These are phyloP conservation scores for Gobio occitaniae DNA, from an alignment of 2,797 vertebrate genomes.

Conservation along the genomic window DNA sequence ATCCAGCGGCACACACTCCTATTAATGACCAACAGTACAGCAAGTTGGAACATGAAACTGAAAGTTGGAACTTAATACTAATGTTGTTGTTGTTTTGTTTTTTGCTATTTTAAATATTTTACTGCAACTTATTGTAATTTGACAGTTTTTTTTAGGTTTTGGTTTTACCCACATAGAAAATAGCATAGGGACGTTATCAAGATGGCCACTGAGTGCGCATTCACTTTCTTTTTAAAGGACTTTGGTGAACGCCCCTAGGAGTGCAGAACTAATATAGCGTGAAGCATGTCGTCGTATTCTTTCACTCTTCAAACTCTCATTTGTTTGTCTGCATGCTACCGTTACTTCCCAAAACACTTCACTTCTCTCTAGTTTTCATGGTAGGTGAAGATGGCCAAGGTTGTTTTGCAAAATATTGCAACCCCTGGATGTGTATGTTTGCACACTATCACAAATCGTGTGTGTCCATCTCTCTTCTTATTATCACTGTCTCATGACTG, in stretches of 20 bases:
- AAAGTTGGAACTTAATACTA: not conserved
- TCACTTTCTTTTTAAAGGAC: slow-evolving; percentile 8
- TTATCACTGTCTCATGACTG: slow-evolving; percentile 59
- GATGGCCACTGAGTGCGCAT: slow-evolving; percentile 21
- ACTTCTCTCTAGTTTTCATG: not conserved
- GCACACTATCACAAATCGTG: slow-evolving; percentile 40
- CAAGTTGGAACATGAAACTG: not conserved
- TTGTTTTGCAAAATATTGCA: slow-evolving; percentile 6
- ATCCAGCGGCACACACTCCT: not conserved
- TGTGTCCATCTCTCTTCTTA: slow-evolving; percentile 27
- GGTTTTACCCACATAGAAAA: not conserved
- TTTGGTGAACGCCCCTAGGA: slow-evolving; percentile 12
- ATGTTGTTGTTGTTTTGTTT: not conserved
- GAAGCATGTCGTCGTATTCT: not conserved
- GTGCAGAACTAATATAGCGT: slow-evolving; percentile 2
- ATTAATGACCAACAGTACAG: not conserved
- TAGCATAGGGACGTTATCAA: slow-evolving; percentile 1
- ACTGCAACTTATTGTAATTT: not conserved
- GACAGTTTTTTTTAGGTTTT: too few species aligned
- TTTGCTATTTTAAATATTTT: not conserved
- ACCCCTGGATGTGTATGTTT: slow-evolving; percentile 16
- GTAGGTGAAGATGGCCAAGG: not conserved
- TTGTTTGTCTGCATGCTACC: not conserved
- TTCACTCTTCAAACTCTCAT: not conserved
- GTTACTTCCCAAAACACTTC: slow-evolving; percentile 6